Evolutionary conservation across 2,888 invertebrate species (phyloP).

Genomic region (Heliconius ethilla): DNA sequence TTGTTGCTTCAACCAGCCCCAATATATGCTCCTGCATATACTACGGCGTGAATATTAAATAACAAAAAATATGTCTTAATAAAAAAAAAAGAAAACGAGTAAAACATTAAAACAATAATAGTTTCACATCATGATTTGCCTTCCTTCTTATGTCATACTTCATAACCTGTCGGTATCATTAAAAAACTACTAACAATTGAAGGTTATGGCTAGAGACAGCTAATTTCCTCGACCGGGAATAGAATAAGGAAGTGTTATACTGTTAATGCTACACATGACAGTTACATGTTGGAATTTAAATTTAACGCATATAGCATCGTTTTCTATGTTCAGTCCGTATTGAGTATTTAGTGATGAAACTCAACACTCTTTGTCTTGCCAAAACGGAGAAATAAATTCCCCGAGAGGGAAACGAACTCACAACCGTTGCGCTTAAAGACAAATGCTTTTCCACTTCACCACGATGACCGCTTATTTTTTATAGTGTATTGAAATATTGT

Average conservation of each 20-base stretch:
- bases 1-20: too few species aligned
- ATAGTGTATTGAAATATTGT: too few species aligned
- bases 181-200: slow-evolving; percentile 21
- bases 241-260: slow-evolving; percentile 6
- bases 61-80: not conserved
- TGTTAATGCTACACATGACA: not conserved
- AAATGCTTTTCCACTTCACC: too few species aligned
- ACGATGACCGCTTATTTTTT: too few species aligned
- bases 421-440: too few species aligned
- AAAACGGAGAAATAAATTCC: too few species aligned
- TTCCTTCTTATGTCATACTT: slow-evolving; percentile 31
- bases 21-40: too few species aligned
- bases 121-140: not conserved
- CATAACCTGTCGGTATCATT: slow-evolving; percentile 16
- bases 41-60: too few species aligned
- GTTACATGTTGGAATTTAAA: not conserved
- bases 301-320: not conserved
- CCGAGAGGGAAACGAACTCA: too few species aligned
- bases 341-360: not conserved
- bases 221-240: slow-evolving; percentile 18
- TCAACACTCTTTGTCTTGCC: too few species aligned
- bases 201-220: slow-evolving; percentile 11
- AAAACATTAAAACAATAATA: not conserved
- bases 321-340: not conserved
- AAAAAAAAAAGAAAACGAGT: not conserved